Evolutionary conservation across 2,888 invertebrate genomes (phyloP).

Genomic region (Barypeithes pellucidus): DNA sequence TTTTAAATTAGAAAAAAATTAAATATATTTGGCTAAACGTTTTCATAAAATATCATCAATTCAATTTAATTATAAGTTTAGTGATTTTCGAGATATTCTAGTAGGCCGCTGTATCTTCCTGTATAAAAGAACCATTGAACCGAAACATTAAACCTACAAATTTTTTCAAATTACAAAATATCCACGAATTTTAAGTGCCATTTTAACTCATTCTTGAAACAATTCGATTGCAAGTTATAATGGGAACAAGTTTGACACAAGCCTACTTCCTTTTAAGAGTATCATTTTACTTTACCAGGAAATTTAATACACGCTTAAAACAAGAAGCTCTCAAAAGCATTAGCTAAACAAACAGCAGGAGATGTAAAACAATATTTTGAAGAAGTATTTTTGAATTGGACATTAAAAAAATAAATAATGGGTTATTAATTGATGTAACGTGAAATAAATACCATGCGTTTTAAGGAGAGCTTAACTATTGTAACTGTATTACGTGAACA

Average conservation of each 20-base stretch:
- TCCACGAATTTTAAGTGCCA: neutral
- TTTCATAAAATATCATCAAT: no score
- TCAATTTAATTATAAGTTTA: no score
- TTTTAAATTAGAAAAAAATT: no score
- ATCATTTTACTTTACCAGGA: conserved; percentile 1
- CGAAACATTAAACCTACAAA: neutral
- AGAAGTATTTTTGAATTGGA: neutral
- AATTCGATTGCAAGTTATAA: neutral
- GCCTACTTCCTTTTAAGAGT: neutral
- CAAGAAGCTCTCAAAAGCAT: conserved; percentile 4
- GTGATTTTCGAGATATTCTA: no score
- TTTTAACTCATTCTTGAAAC: neutral
- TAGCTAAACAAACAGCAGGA: neutral
- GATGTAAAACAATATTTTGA: neutral
- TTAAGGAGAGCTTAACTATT: no score
- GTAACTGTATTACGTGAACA: no score
- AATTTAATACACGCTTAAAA: neutral
- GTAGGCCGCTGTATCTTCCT: no score
- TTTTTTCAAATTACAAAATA: neutral
- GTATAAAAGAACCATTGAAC: neutral
- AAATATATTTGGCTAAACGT: no score
- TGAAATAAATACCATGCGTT: no score
- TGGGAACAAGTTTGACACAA: neutral
- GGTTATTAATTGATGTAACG: no score
- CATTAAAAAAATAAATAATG: no score